Conservation (phyloP, 2,888 invertebrate genomes). For the Agrotis ipsilon region DNA sequence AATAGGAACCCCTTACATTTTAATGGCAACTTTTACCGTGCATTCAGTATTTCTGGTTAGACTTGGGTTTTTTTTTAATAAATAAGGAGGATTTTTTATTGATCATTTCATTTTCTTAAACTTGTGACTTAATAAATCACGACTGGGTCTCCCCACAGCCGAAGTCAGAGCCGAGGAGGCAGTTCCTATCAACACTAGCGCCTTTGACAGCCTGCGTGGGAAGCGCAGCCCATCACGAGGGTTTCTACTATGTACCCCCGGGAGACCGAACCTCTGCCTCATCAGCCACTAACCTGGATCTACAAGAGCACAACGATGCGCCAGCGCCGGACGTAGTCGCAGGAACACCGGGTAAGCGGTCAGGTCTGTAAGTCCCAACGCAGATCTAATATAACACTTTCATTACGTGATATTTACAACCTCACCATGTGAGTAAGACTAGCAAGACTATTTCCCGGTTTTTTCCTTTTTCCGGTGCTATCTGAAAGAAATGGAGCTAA, state of each 20-base stretch:
- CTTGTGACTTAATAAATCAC: not conserved
- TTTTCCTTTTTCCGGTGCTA: too few species aligned
- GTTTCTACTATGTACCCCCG: slow-evolving; percentile 90
- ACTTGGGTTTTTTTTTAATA: too few species aligned
- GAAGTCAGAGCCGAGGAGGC: slow-evolving; percentile 93
- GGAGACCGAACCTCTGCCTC: slow-evolving; percentile 92
- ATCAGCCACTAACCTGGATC: slow-evolving; percentile 92
- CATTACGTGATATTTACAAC: not conserved
- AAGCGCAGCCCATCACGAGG: slow-evolving; percentile 86
- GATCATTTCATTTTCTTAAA: not conserved
- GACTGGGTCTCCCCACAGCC: slow-evolving; percentile 72
- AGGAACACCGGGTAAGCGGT: slow-evolving; percentile 92
- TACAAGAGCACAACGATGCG: slow-evolving; percentile 89
- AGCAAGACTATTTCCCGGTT: too few species aligned
- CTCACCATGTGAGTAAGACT: not conserved
- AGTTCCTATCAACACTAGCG: slow-evolving; percentile 95
- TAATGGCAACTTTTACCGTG: too few species aligned
- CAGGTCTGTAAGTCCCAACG: slow-evolving; percentile 42
- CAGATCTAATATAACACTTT: slow-evolving; percentile 3
- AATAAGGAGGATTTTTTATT: too few species aligned
- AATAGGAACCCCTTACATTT: too few species aligned
- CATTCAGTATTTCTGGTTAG: too few species aligned
- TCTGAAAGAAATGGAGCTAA: too few species aligned
- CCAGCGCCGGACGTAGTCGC: slow-evolving; percentile 95
- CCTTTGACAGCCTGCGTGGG: slow-evolving; percentile 95